Conservation (phyloP, 2,113 vertebrate species). For the Pedetes capensis region DNA sequence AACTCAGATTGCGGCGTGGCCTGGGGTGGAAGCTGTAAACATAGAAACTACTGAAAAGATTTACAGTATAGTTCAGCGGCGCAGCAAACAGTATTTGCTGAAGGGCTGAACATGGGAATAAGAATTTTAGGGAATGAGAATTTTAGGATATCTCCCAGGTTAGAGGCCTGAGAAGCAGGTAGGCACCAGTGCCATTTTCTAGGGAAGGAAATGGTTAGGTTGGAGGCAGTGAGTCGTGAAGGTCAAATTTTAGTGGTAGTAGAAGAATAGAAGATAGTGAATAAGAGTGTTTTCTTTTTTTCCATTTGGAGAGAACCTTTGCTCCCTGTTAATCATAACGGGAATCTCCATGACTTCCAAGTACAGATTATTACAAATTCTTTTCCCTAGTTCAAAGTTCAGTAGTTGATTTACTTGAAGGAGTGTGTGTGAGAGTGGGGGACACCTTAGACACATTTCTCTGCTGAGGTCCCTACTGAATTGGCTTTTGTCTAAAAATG, state of each 20-base stretch:
- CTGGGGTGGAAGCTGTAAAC: background rate
- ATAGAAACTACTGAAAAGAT: background rate
- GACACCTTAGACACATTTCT: background rate
- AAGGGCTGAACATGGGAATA: background rate
- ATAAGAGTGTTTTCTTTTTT: background rate
- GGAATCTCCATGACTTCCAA: background rate
- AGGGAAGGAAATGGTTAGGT: background rate
- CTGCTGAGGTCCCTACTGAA: background rate
- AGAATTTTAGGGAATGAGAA: background rate
- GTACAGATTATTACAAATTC: background rate
- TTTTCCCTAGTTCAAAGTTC: background rate
- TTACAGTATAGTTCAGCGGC: background rate
- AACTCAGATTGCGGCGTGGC: background rate
- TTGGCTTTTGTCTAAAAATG: background rate
- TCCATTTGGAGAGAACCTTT: background rate
- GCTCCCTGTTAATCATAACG: background rate
- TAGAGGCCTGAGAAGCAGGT: background rate
- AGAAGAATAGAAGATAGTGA: background rate
- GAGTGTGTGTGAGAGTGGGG: background rate
- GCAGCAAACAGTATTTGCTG: background rate
- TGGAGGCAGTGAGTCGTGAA: background rate
- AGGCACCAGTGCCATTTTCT: background rate
- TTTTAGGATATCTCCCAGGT: background rate
- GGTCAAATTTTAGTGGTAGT: background rate
- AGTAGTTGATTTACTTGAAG: background rate